Base-by-base conservation (phyloP, 2,888 invertebrate genomes). In the Xanthorhoe spadicearia region DNA sequence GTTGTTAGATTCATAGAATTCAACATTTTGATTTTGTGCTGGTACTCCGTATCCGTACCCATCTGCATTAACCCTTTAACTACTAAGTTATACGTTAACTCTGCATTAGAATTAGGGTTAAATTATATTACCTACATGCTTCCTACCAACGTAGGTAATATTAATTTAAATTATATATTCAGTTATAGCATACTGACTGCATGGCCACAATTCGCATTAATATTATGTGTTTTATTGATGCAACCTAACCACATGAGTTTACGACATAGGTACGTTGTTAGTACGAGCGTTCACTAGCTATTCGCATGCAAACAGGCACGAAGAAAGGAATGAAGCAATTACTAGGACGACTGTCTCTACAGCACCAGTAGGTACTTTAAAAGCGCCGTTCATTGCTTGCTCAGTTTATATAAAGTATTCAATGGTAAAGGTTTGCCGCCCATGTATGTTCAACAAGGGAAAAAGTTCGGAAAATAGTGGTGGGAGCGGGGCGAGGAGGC, bases 281-380 rank as follows among this genome's bases (percentile, higher is more conserved):
- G 55, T 51, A 65, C 59, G 64, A 59, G 63, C 66, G 69, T 66
- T 61, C 67, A 51, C 63, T 62, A 48, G 61, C 69, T 61, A 68
- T 81, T 77, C 83, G 83, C 83, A 81, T 79, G 81, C 83, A 79
- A 81, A 73, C 78, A 66, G 65, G 65, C 72, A 72, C 79, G 71
- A 73, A 75, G 78, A 81, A 80, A 81, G 79, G 80, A 85, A 85
- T 85, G 77, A 86, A 86, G 84, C 82, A 82, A 84, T 86, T 82
- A 85, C 77, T 80, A 69, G 70, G 71, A 73, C 75, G 71, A 73
- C 76, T 23, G 55, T 55, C 51, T 48, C 63, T 73, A 56, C 59
- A 43, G 7, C 17, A 23, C 7, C n/a, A n/a, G n/a, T n/a, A 10
- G 46, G 71, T 70, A 65, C 57, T 69, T 38, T 60, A 13, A 13